These are phyloP conservation scores for Pomatostomus ruficeps DNA, from an alignment of 2,113 vertebrate species.

Conservation along the genomic window DNA sequence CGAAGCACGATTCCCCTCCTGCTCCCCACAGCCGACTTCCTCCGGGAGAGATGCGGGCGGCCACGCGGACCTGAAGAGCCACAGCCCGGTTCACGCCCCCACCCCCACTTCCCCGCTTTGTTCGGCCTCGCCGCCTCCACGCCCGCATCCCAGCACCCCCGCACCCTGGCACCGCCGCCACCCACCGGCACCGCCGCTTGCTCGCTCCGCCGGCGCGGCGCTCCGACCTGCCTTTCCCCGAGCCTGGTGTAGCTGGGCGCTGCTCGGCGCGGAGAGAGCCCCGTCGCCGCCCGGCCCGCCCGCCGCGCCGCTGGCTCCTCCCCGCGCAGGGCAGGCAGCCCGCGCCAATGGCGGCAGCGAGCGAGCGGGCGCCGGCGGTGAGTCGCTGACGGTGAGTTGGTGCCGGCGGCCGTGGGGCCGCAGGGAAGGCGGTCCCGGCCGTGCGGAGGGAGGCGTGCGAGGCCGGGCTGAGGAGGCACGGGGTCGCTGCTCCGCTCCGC, in stretches of 20 bases:
- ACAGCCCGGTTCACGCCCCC: fast-evolving
- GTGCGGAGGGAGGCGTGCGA: background rate
- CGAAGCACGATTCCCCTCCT: too few relatives aligned
- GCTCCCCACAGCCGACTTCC: background rate
- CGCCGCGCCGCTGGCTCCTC: background rate
- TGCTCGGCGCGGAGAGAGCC: fast-evolving
- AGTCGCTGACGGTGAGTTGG: background rate
- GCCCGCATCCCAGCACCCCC: too few relatives aligned
- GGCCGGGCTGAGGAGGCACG: background rate
- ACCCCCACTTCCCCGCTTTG: background rate
- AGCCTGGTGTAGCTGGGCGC: fast-evolving
- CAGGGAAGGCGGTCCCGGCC: background rate
- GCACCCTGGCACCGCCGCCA: background rate
- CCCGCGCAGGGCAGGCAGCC: background rate
- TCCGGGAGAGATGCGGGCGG: too few relatives aligned
- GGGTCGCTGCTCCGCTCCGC: background rate
- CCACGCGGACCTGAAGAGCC: background rate
- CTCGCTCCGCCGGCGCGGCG: background rate
- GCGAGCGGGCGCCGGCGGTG: background rate
- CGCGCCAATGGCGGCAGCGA: background rate
- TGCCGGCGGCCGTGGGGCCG: background rate
- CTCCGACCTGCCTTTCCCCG: fast-evolving
- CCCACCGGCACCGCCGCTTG: background rate
- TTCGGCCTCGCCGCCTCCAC: background rate
- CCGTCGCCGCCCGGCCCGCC: background rate